Evolutionary conservation across 2,797 vertebrate species (phyloP), one percentile per base, ranked within the genome.

Genomic region (Rhynchotus rufescens): DNA sequence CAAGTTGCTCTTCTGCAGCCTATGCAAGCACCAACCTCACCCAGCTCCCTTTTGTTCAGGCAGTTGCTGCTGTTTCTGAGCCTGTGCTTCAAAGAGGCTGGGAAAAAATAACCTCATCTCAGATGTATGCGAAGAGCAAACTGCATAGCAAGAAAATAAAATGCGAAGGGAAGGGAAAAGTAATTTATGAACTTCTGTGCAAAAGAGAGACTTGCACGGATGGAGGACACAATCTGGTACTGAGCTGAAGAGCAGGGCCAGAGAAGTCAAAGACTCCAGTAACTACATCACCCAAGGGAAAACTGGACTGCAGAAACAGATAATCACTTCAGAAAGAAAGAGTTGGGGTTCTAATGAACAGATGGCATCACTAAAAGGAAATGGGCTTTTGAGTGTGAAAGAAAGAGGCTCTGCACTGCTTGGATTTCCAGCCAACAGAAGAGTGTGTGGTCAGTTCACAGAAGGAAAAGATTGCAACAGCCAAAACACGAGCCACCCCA

Each of bases 71-170:
- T 88, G 16, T 44, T 90, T 78, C 81, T 91, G 65, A 92, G 73
- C 21, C 28, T 75, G 21, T 22, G 66, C 76, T 91, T 95, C 90
- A 92, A 93, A 96, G 84, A 71, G 52, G 47, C 47, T 62, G 64
- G 88, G 84, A 92, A 56, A 95, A 93, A 81, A 56, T 95, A 93
- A 81, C 64, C 66, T 90, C 64, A 67, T 69, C 76, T 79, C 56
- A 90, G 81, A 73, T 3, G 6, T 45, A 85, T 0, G 2, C 74
- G 80, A 92, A 90, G 40, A 81, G 71, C 75, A 81, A 89, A 89
- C 64, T 80, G 69, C 81, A 79, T 64, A 75, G 73, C 60, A 91
- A 91, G 62, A 94, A 95, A 56, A 79, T 12, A 32, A 15, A 36
- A 65, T 79, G 40, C 59, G 44, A 62, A 84, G 40, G 23, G 44